Evolutionary conservation across 2,888 invertebrate species (phyloP).

Genomic region (Marronus borbonicus): DNA sequence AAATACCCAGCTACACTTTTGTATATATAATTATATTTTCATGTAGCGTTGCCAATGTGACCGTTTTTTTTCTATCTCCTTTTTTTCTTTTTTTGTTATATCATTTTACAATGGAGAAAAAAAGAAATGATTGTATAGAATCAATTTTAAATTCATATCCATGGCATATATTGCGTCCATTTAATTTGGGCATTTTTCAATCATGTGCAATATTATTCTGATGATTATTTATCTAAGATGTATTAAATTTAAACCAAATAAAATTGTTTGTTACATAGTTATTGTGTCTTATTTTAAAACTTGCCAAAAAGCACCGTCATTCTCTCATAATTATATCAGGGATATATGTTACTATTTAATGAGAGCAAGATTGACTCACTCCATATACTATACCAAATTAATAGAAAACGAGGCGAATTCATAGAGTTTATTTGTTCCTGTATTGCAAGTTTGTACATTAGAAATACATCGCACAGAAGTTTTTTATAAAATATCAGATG

Average conservation of each 20-base stretch:
- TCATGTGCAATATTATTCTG: conserved; percentile 72
- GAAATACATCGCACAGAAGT: neutral
- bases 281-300: conserved; percentile 3
- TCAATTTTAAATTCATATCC: conserved; percentile 57
- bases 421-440: neutral
- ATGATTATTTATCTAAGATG: conserved; percentile 71
- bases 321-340: too few relatives aligned
- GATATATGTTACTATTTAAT: too few relatives aligned
- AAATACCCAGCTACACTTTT: conserved; percentile 67
- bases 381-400: neutral
- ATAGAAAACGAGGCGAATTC: neutral
- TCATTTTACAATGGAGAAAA: conserved; percentile 31
- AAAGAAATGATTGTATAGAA: conserved; percentile 50
- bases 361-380: too few relatives aligned
- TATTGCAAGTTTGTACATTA: neutral
- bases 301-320: neutral
- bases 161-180: conserved; percentile 66
- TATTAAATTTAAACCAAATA: conserved; percentile 71
- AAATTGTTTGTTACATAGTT: conserved; percentile 70
- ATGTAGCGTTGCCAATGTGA: conserved; percentile 66
- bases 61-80: conserved; percentile 54
- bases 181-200: conserved; percentile 69
- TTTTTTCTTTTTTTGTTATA: conserved; percentile 54
- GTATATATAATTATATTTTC: conserved; percentile 68
- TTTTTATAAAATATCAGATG: neutral